Evolutionary conservation across 2,888 invertebrate species (phyloP), one percentile per base, ranked within the genome.

Genomic region (Hymenopus coronatus): DNA sequence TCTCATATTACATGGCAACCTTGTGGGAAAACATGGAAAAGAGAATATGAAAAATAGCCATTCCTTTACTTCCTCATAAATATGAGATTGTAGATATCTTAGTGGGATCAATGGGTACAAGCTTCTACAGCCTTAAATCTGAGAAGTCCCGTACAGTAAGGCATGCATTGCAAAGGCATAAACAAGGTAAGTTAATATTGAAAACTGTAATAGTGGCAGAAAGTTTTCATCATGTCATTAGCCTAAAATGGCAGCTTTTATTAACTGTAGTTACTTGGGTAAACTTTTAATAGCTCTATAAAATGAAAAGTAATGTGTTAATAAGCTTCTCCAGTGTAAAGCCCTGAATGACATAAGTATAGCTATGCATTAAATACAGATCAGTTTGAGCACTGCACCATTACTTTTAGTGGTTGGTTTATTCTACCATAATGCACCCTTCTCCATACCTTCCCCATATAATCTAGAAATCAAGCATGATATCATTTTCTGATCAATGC

Each of bases 301-400:
- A 70, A 70, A 9, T 70, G 54, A 70, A 20, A 70, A 20, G 20
- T 70, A 70, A 0, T 20, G 54, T 70, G 3, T 6, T 15, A 20
- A 4, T 70, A 20, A 20, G 54, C 1, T 70, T 70, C 6, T 70
- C 25, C 54, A 70, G 54, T 70, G 54, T 70, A 25, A 25, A 70
- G 54, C 54, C 20, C 54, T 70, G 3, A 20, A 70, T 70, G 54
- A 20, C 20, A 25, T 6, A 70, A 20, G 1, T 20, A 70, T 0
- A 70, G 8, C 12, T 14, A 54, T 54, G 54, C 54, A 46, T 30
- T 4, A 40, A 82, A 33, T 87, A 87, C 87, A 87, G 87, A 87
- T 87, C 87, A 87, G 87, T 87, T 70, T 9, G 3, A 87, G 87
- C 87, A 82, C 87, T 87, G 87, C 40, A 87, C 87, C 87, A 27